These are phyloP conservation scores for Tenualosa ilisha DNA, from an alignment of 2,797 vertebrate species.

Conservation along the genomic window DNA sequence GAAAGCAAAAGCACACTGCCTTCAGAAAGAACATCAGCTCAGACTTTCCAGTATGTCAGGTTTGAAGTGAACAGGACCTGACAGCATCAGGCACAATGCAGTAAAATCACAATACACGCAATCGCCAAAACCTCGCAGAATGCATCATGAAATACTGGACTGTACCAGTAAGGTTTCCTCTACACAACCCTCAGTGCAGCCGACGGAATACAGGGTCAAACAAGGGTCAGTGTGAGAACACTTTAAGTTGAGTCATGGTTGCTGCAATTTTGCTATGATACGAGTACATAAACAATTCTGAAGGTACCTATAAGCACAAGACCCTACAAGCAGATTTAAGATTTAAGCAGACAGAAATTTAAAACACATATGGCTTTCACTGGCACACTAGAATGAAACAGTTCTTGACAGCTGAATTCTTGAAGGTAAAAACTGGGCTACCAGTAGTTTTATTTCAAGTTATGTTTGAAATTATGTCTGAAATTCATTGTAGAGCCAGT, in stretches of 20 bases:
- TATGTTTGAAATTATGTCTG: not conserved
- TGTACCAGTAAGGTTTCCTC: not conserved
- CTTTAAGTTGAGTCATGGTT: not conserved
- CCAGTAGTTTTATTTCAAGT: conserved; percentile 8
- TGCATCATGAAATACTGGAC: not conserved
- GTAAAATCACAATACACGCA: not conserved
- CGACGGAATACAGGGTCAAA: not conserved
- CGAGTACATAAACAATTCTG: not conserved
- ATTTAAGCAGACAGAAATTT: not conserved
- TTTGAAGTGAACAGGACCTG: not conserved
- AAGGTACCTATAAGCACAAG: not conserved
- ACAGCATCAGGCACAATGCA: conserved; percentile 18
- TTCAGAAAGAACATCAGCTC: not conserved
- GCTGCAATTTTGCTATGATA: not conserved
- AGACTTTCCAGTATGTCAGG: not conserved
- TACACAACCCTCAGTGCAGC: not conserved
- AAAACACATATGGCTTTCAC: not conserved
- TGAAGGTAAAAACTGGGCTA: not conserved
- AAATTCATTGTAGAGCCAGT: not conserved
- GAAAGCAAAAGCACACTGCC: not conserved
- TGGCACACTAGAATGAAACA: not conserved
- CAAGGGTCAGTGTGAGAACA: not conserved
- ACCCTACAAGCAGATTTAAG: not conserved
- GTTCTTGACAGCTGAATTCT: not conserved
- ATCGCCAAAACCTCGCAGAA: not conserved